Evolutionary conservation across 2,113 vertebrate genomes (phyloP).

Genomic region (Thamnaconus septentrionalis): DNA sequence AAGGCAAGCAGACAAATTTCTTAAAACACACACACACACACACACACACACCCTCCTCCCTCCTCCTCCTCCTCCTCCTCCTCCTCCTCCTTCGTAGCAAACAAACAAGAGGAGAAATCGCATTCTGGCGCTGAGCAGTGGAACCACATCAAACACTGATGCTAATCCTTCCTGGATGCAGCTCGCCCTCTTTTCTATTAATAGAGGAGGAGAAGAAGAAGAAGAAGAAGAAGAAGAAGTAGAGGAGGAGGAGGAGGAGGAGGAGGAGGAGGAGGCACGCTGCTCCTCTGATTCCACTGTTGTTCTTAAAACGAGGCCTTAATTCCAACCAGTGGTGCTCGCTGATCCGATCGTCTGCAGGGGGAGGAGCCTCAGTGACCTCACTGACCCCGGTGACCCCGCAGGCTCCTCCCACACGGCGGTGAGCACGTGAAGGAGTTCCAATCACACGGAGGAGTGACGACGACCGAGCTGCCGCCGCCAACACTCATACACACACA

Average conservation of each 20-base stretch:
- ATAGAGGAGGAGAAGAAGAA: constrained; percentile 65
- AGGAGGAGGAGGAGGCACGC: constrained; percentile 30
- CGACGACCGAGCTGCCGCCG: too few relatives aligned
- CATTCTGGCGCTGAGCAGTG: constrained; percentile 64
- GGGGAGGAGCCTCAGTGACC: too few relatives aligned
- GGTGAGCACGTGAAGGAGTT: too few relatives aligned
- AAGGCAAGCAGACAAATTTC: constrained; percentile 38
- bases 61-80: constrained; percentile 2
- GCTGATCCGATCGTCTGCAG: too few relatives aligned
- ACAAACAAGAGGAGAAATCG: constrained; percentile 66
- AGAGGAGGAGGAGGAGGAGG: neutral
- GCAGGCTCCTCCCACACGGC: too few relatives aligned
- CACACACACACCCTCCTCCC: neutral
- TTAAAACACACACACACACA: constrained; percentile 33
- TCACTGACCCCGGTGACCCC: too few relatives aligned
- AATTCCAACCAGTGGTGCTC: too few relatives aligned
- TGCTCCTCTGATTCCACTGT: too few relatives aligned
- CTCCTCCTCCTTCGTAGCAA: constrained; percentile 37
- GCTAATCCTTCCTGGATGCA: constrained; percentile 77
- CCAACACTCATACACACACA: too few relatives aligned
- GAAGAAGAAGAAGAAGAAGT: neutral
- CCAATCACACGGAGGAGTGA: too few relatives aligned
- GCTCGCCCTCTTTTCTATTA: constrained; percentile 77
- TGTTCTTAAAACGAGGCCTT: too few relatives aligned
- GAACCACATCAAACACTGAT: constrained; percentile 78